Percentiles rank a stretch among this genome's conserved stretches.
Conservation (phyloP, 2,113 vertebrate species). For the Platysteira castanea region DNA sequence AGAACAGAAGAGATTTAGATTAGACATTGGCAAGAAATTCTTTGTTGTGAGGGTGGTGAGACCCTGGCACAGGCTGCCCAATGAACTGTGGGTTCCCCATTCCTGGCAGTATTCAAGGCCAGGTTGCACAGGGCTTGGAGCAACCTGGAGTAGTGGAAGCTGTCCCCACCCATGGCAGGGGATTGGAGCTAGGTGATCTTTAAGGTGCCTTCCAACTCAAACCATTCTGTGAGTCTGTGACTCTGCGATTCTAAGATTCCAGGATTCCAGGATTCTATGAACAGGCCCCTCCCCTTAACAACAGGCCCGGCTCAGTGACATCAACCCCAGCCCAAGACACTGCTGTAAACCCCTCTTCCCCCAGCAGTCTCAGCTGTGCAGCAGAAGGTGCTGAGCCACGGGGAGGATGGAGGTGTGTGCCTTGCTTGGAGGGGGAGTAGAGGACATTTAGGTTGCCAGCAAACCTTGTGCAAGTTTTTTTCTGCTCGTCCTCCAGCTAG, state of each 20-base stretch:
- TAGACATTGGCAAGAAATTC: neutral
- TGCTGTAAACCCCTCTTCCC: accelerated
- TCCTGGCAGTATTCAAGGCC: neutral
- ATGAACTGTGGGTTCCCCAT: neutral
- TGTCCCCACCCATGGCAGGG: neutral
- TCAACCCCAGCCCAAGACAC: neutral
- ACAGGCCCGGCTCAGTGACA: neutral
- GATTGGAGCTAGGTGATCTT: neutral
- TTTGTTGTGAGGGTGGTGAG: neutral
- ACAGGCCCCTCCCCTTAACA: neutral
- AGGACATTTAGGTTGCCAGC: neutral
- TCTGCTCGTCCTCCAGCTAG: neutral
- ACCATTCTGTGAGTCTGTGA: neutral
- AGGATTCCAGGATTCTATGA: accelerated
- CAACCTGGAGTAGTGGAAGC: neutral
- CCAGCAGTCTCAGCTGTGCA: accelerated
- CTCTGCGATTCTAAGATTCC: accelerated
- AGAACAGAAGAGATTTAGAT: neutral
- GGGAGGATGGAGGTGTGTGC: neutral
- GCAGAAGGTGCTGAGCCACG: accelerated
- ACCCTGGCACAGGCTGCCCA: neutral
- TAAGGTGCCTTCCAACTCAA: neutral
- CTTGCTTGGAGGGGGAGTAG: accelerated
- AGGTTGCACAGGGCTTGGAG: neutral
- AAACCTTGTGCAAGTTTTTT: accelerated